Base-by-base conservation (phyloP, 2,888 invertebrate genomes). In the Icerya purchasi region DNA sequence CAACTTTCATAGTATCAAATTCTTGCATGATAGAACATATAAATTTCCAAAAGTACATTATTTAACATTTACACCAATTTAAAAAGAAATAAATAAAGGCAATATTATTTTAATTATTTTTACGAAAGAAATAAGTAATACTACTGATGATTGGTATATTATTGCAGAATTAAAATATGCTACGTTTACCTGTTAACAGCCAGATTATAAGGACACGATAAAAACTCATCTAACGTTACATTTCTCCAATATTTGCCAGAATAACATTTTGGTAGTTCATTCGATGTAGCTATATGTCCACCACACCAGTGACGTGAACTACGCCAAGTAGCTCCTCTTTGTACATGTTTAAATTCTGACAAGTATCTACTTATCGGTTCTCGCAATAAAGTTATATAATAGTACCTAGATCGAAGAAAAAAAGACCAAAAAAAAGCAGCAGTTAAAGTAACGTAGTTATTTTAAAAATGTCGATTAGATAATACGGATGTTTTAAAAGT, bases 331-430 rank as follows among this genome's bases (percentile, higher is more conserved):
- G 93, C 94, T 49, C 96, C 94, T 24, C 97, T 79, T 70, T 90
- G 87, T 55, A 97, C 96, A 73, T 98, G 98, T 53, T 91, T 81
- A 73, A 89, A 98, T 73, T 98, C 98, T 61, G 94, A 94, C 68
- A 98, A 76, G 74, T 92, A 98, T 67, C 90, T 81, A 59, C 86
- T 80, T 52, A 96, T 84, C 0, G 98, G 98, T 69, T 97, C 91
- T 63, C 98, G 79, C 56, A 98, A 77, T 64, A 98, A 79, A 3
- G 96, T 93, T 65, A 97, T 90, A 76, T 94, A 97, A 75, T 93
- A 93, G 74, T 94, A 97, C 68, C 96, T 80, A 71, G 67, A 69
- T 71, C 10, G 50, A 50, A n/a, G n/a, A n/a, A n/a, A n/a, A n/a
- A n/a, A n/a, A n/a, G n/a, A n/a, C n/a, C n/a, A n/a, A n/a, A n/a